Evolutionary conservation across 2,113 vertebrate genomes (phyloP).

Genomic region (Elgaria multicarinata): DNA sequence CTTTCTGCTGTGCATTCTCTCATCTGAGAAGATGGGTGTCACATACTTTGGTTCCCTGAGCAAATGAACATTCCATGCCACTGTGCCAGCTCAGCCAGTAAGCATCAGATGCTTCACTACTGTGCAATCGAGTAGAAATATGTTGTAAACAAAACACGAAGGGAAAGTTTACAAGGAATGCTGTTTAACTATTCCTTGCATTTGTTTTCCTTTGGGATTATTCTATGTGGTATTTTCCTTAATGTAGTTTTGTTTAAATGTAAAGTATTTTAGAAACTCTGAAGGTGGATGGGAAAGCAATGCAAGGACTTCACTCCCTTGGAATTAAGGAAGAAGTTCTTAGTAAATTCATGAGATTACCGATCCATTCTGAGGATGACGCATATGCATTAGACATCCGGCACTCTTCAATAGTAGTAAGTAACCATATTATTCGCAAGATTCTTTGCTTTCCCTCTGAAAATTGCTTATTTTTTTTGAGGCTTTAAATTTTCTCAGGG

Average conservation of each 20-base stretch:
- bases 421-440: constrained; percentile 46
- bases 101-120: neutral
- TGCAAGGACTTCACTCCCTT: constrained; percentile 90
- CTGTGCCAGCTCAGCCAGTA: neutral
- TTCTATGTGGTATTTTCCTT: neutral
- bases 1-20: neutral
- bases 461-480: neutral
- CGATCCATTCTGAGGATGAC: constrained; percentile 76
- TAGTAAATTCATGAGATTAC: constrained; percentile 84
- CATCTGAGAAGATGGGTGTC: neutral
- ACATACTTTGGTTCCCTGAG: neutral
- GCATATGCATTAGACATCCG: constrained; percentile 91
- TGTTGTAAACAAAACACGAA: neutral
- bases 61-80: neutral
- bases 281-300: constrained; percentile 86
- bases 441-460: neutral
- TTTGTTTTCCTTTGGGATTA: neutral
- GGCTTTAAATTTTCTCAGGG: neutral
- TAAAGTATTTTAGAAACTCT: constrained; percentile 83
- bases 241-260: constrained; percentile 48
- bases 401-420: constrained; percentile 89
- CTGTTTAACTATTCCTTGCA: neutral
- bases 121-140: neutral
- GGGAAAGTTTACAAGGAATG: neutral
- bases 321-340: constrained; percentile 84